Evolutionary conservation across 2,797 vertebrate species (phyloP).

Genomic region (Pelochelys cantorii): DNA sequence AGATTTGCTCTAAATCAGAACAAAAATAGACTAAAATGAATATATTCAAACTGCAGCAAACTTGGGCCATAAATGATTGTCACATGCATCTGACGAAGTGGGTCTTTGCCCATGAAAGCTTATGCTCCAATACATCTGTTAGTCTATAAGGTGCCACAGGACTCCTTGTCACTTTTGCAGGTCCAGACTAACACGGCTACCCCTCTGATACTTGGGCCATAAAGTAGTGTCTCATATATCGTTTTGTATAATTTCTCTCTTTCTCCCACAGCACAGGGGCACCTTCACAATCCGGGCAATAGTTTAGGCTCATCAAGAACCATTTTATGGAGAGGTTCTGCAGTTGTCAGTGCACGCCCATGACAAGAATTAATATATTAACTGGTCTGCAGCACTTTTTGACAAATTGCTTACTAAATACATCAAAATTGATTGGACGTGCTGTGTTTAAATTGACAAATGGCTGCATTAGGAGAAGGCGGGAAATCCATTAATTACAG

Average conservation of each 20-base stretch:
- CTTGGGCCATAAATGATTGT: background rate
- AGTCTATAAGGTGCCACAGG: too few relatives aligned
- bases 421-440: slow-evolving; percentile 86
- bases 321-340: slow-evolving; percentile 55
- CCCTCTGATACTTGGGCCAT: too few relatives aligned
- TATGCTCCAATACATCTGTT: too few relatives aligned
- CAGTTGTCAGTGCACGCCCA: slow-evolving; percentile 74
- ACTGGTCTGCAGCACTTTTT: slow-evolving; percentile 81
- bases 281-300: slow-evolving; percentile 33
- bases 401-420: slow-evolving; percentile 89
- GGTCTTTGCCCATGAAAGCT: too few relatives aligned
- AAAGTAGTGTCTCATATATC: background rate
- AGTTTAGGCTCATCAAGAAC: slow-evolving; percentile 62
- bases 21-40: background rate
- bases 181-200: too few relatives aligned
- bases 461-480: slow-evolving; percentile 85
- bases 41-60: background rate
- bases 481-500: slow-evolving; percentile 88
- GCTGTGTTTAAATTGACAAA: slow-evolving; percentile 87
- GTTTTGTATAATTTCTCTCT: background rate
- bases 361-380: slow-evolving; percentile 87
- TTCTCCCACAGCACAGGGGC: slow-evolving; percentile 5
- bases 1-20: background rate
- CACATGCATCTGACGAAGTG: too few relatives aligned
- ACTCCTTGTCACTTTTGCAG: too few relatives aligned